Evolutionary conservation across 2,888 invertebrate species (phyloP).

Genomic region (Pseudococcus longispinus): DNA sequence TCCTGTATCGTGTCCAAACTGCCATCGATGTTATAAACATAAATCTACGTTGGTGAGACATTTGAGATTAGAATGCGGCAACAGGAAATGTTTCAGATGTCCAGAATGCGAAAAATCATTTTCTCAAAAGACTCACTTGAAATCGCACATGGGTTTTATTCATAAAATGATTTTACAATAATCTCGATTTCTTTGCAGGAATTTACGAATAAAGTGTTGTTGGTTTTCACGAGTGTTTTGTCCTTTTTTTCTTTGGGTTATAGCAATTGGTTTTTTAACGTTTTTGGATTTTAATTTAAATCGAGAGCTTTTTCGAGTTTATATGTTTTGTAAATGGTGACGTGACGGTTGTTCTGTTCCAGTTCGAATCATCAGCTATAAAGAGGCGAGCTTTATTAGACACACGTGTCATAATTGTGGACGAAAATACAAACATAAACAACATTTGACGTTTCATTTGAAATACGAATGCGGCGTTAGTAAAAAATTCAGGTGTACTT

Average conservation of each 20-base stretch:
- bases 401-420: slow-evolving; percentile 42
- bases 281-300: background rate
- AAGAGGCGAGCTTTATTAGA: background rate
- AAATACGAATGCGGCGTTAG: slow-evolving; percentile 58
- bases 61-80: slow-evolving; percentile 55
- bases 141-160: slow-evolving; percentile 52
- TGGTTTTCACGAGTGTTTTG: background rate
- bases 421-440: slow-evolving; percentile 50
- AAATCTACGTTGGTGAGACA: slow-evolving; percentile 57
- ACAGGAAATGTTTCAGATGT: slow-evolving; percentile 61
- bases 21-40: slow-evolving; percentile 46
- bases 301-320: background rate
- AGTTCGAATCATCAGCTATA: background rate
- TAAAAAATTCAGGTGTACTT: slow-evolving; percentile 45
- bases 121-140: slow-evolving; percentile 60
- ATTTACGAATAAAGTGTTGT: background rate
- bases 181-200: background rate
- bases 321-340: background rate
- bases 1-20: background rate
- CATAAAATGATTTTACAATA: background rate
- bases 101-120: slow-evolving; percentile 62
- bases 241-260: background rate
- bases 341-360: slow-evolving; percentile 20
- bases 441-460: slow-evolving; percentile 55
- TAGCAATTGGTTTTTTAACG: background rate